phyloP scores from a whole-genome alignment of 2,888 invertebrate genomes.

The Matsumyia berberina region DNA sequence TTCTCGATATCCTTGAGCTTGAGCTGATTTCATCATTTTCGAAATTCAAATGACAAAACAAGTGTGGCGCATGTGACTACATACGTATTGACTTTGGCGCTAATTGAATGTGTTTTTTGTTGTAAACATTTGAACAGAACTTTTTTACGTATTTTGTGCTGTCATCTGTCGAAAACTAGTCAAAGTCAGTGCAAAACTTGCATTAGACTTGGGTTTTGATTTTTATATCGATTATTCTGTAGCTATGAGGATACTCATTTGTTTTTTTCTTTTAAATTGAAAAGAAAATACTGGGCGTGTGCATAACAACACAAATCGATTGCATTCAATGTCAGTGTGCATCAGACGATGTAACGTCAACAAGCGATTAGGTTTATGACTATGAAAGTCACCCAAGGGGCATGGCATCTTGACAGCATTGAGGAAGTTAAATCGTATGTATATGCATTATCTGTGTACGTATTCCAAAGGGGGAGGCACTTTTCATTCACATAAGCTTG shows the following conservation, averaged over 20 bases:
- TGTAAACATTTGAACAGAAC: slow-evolving; percentile 9
- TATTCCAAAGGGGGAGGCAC: too few species aligned
- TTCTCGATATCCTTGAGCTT: slow-evolving; percentile 71
- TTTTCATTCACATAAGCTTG: too few species aligned
- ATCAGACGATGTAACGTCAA: slow-evolving; percentile 46
- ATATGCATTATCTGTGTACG: neutral
- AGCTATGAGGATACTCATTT: neutral
- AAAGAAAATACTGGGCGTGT: slow-evolving; percentile 11
- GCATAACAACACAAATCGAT: slow-evolving; percentile 37
- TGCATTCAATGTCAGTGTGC: slow-evolving; percentile 49
- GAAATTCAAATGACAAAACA: slow-evolving; percentile 27
- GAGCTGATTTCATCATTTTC: slow-evolving; percentile 63
- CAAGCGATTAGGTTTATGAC: slow-evolving; percentile 33
- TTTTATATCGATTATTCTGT: too few species aligned
- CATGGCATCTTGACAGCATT: slow-evolving; percentile 4
- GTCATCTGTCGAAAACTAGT: slow-evolving; percentile 16
- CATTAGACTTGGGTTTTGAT: neutral
- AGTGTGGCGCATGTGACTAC: neutral
- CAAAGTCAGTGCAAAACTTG: slow-evolving; percentile 45
- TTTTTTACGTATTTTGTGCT: neutral
- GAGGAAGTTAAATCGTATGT: slow-evolving; percentile 38
- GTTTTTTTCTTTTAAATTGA: neutral
- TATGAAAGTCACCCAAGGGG: neutral
- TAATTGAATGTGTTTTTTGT: slow-evolving; percentile 14
- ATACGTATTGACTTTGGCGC: slow-evolving; percentile 14